Evolutionary conservation across 1,140 invertebrate genomes (phyloP).

Genomic region (Lordiphosa clarofinis): DNA sequence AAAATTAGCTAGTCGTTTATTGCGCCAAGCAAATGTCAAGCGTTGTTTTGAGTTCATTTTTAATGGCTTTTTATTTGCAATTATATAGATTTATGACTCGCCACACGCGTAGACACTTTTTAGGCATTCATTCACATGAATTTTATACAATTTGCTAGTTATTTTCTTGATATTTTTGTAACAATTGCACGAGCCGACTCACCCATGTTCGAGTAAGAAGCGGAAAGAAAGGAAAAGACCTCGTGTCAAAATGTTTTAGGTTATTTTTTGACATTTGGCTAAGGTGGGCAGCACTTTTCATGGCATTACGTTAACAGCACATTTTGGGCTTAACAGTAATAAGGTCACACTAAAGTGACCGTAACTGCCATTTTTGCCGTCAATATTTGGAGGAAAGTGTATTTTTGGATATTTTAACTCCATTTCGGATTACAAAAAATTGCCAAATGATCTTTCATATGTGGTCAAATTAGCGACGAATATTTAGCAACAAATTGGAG

Average conservation of each 20-base stretch:
- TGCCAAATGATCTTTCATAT: too few relatives aligned
- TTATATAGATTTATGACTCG: not conserved
- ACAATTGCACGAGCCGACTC: slow-evolving; percentile 66
- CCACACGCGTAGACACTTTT: slow-evolving; percentile 8
- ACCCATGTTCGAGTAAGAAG: slow-evolving; percentile 79
- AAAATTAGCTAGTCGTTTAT: slow-evolving; percentile 14
- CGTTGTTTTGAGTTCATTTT: not conserved
- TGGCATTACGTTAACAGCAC: slow-evolving; percentile 4
- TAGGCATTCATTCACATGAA: slow-evolving; percentile 22
- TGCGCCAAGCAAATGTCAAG: slow-evolving; percentile 11
- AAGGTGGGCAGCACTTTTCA: slow-evolving; percentile 15
- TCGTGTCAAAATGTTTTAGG: slow-evolving; percentile 72
- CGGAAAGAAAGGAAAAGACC: slow-evolving; percentile 80
- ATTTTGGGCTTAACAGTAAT: not conserved
- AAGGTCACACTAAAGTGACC: too few relatives aligned
- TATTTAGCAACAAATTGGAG: too few relatives aligned
- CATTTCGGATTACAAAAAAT: too few relatives aligned
- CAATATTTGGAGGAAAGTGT: too few relatives aligned
- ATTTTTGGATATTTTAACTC: too few relatives aligned
- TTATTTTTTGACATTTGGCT: slow-evolving; percentile 45
- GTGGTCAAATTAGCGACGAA: too few relatives aligned
- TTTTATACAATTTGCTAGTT: slow-evolving; percentile 26
- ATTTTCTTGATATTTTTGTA: slow-evolving; percentile 61
- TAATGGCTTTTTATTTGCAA: not conserved
- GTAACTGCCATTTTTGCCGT: too few relatives aligned